Evolutionary conservation across 1,140 invertebrate genomes (phyloP), one percentile per base, ranked within the genome.

Genomic region (Drosophila triauraria): DNA sequence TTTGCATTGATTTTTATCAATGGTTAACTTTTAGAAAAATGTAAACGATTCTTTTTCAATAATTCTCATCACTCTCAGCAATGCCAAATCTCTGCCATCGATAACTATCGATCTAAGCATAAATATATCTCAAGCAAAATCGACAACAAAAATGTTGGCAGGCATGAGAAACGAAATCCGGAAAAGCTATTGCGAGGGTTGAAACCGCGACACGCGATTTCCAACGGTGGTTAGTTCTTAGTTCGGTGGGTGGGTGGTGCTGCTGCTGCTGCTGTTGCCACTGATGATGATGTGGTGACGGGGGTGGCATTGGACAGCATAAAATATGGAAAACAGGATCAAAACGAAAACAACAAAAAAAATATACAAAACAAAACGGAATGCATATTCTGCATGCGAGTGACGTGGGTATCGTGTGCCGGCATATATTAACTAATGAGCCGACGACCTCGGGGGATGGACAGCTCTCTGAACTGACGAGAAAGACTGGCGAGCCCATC

Each of bases 401-500:
- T 38, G 35, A 4, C 20, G 43, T 47, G 80, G 42, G 59, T 32
- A 51, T 35, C 65, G 67, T 67, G 67, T 38, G 67, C 17, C 62
- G 30, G 67, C 63, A 68, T 67, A 30, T 78, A 82, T 87, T 87
- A 85, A 76, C 84, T 87, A 87, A 87, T 87, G 84, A 88, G 84
- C 53, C 71, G 76, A 51, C 82, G 69, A 75, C 81, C 80, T 85
- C 82, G 70, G 67, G 69, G 69, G 69, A 60, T 72, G 69, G 54
- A 38, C 65, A 71, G 35, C 53, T 38, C 51, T 38, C 51, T 54
- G 51, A 23, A 61, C 27, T 35, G 67, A 17, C 12, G 9, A 9
- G 2, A 10, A 35, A 10, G 32, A 35, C 32, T 10, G 30, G 3
- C 10, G 32, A 9, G 9, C 32, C 35, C 43, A 67, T 32, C 20